These are phyloP conservation scores for Gymnoscopelus microlampas DNA, from an alignment of 2,797 vertebrate species.

Conservation along the genomic window DNA sequence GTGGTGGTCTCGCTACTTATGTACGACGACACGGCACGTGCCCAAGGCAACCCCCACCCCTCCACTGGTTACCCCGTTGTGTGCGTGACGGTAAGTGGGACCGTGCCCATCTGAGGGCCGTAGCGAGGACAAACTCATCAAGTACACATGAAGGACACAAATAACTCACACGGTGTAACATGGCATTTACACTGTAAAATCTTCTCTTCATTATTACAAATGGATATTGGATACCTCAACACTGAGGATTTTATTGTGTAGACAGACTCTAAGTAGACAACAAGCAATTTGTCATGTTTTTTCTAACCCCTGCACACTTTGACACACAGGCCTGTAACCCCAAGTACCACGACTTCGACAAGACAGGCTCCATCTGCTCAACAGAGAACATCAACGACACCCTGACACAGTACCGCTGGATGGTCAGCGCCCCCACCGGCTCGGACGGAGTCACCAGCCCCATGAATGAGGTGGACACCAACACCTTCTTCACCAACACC, in stretches of 20 bases:
- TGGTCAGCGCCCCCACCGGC: conserved; percentile 84
- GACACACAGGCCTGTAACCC: conserved; percentile 84
- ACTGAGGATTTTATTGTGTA: not conserved
- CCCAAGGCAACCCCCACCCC: conserved; percentile 80
- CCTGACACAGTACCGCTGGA: conserved; percentile 86
- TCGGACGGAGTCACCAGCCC: conserved; percentile 87
- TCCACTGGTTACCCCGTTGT: conserved; percentile 86
- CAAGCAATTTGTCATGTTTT: not conserved
- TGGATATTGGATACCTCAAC: not conserved
- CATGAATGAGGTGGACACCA: conserved; percentile 86
- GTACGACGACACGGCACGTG: conserved; percentile 83
- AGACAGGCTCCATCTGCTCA: conserved; percentile 88
- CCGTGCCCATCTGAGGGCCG: not conserved
- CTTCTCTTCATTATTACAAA: too few relatives aligned
- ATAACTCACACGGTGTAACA: not conserved
- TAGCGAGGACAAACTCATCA: too few relatives aligned
- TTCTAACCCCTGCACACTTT: not conserved
- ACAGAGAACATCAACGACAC: conserved; percentile 88
- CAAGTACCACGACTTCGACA: conserved; percentile 88
- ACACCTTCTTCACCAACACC: conserved; percentile 89
- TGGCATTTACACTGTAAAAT: not conserved
- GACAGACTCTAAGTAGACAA: too few relatives aligned
- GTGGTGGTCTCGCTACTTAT: conserved; percentile 85
- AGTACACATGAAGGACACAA: too few relatives aligned
- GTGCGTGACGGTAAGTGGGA: conserved; percentile 83